Evolutionary conservation across 2,888 invertebrate species (phyloP), one percentile per base, ranked within the genome.

Genomic region (Agrilus cyanescens): DNA sequence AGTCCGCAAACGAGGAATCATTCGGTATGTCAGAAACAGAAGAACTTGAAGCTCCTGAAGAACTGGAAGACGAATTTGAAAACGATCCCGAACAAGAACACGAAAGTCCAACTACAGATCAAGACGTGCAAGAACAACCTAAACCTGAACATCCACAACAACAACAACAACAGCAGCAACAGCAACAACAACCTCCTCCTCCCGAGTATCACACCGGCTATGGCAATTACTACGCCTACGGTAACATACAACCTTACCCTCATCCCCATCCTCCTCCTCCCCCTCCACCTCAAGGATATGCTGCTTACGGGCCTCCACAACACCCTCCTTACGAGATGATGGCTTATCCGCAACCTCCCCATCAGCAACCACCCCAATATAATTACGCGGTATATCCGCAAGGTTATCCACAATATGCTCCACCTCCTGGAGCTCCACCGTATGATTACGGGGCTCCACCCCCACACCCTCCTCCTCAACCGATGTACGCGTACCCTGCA

Each of bases 241-340:
- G 53, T 5, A 55, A 56, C 12, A 58, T 60, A 42, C 64, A 57
- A 37, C 59, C 62, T 8, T 65, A 64, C 50, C 55, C 55, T 36
- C 51, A 44, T 33, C 56, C 59, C 3, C 25, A 25, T 6, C 20
- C 20, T 25, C 25, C 20, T 25, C 25, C 44, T 29, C 57, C 58
- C 0, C 56, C 52, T 10, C 47, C 43, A 34, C 46, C 41, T 13
- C 46, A 43, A 42, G 48, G 46, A 4, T 54, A 54, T 37, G 46
- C 42, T 12, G 50, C 46, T 18, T 54, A 57, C 42, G 52, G 49
- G 7, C 46, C 52, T 12, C 57, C 57, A 46, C 50, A 53, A 15
- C 60, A 61, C 14, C 61, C 62, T 7, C 58, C 62, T 1, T 65
- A 64, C 44, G 65, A 65, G 48, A 59, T 61, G 55, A 50, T 49